Evolutionary conservation across 1,140 invertebrate species (phyloP), one percentile per base, ranked within the genome.

Genomic region (Cyclargus thomasi): DNA sequence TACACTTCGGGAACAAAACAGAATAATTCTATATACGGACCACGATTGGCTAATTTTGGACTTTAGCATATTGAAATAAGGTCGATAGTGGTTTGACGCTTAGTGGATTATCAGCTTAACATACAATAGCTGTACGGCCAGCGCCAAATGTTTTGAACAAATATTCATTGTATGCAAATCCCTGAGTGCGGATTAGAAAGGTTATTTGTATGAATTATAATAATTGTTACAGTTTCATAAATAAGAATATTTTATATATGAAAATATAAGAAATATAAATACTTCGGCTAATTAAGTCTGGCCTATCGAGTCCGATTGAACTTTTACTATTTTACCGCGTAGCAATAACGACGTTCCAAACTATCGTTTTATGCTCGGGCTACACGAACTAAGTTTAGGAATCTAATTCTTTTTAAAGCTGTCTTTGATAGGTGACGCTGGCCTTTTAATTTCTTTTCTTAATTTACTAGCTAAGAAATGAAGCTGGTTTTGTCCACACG

Each of bases 121-220:
- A 64, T 67, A 70, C 70, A 72, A 74, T 72, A 72, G 64, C 67
- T 62, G 64, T 70, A 65, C 71, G 68, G 65, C 65, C 64, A 70
- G 70, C 59, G 74, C 72, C 72, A 76, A 76, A 76, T 76, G 74
- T 76, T 76, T 76, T 70, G 72, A 72, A 74, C 74, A 76, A 76
- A 76, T 74, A 74, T 76, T 74, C 74, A 74, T 76, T 76, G 74
- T 72, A 74, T 76, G 72, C 74, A 74, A 74, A 74, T 76, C 72
- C 67, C 62, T 67, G 66, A 70, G 65, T 74, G 62, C 53, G 70
- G 72, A 76, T 74, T 76, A 72, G 72, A 72, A 64, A 63, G 68
- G 74, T 74, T 74, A 76, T 67, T 71, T 64, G 65, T 67, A 59
- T 71, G 67, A 65, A 71, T 74, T 74, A 67, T 36, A 57, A 59